These are phyloP conservation scores for Chironex yamaguchii DNA, from an alignment of 30 jellyfish, hydroid and myxozoan genomes.

Conservation along the genomic window DNA sequence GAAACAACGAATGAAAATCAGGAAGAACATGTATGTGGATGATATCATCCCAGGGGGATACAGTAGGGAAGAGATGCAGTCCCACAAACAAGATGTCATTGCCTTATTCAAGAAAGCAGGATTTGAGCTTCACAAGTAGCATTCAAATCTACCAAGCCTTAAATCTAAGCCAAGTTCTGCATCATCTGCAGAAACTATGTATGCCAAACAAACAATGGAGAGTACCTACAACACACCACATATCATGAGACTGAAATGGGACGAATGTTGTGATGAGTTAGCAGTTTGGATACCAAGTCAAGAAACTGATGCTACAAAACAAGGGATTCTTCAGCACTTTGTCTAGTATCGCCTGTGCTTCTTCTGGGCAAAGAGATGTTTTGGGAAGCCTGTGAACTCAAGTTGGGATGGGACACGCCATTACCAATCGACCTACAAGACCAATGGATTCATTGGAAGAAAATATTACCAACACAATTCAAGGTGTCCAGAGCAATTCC, in stretches of 20 bases:
- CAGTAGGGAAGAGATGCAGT: background rate
- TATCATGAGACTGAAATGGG: constrained; percentile 74
- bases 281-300: constrained; percentile 48
- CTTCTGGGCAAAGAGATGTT: constrained; percentile 42
- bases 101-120: constrained; percentile 44
- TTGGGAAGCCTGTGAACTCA: constrained; percentile 65
- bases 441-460: constrained; percentile 59
- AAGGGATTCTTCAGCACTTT: constrained; percentile 52
- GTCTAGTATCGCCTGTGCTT: constrained; percentile 57
- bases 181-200: constrained; percentile 2
- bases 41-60: constrained; percentile 40
- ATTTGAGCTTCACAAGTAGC: constrained; percentile 69
- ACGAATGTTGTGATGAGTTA: constrained; percentile 47
- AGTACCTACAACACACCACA: constrained; percentile 32
- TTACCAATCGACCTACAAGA: constrained; percentile 41
- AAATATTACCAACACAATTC: constrained; percentile 33
- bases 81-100: constrained; percentile 35
- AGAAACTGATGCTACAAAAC: constrained; percentile 31
- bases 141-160: constrained; percentile 40
- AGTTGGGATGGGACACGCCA: constrained; percentile 68
- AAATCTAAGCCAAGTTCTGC: constrained; percentile 11
- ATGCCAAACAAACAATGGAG: constrained; percentile 67
- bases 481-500: constrained; percentile 68
- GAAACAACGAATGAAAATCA: constrained; percentile 15
- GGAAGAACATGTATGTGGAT: constrained; percentile 54